Base-by-base conservation (phyloP, 2,888 invertebrate species). In the Macrosoma leucophasiata region DNA sequence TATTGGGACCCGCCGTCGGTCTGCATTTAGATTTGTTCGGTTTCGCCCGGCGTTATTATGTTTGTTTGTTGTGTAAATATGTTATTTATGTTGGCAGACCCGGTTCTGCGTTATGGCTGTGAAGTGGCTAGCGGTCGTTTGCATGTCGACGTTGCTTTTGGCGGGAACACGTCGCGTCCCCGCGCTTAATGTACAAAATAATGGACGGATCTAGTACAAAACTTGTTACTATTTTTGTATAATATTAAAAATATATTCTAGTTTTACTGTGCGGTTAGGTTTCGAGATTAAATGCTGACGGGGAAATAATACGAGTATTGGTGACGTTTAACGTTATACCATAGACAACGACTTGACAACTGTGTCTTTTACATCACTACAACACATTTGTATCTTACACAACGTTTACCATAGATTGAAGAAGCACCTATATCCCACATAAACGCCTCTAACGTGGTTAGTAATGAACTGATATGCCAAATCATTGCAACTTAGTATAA, bases 141-240 rank as follows among this genome's bases (percentile, higher is more conserved):
- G 34, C 33, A 30, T 39, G 38, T 35, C 26, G 26, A 41, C 34
- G 26, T 45, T 36, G 28, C 22, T 35, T 48, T 38, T 36, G 33
- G 45, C 28, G 43, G 36, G 39, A 29, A 30, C 32, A 28, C 34
- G 54, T 58, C 60, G 63, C 61, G 68, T 50, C 63, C 68, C 68
- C 71, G 71, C 75, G 70, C 69, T 67, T 48, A 54, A 75, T 77
- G 79, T 81, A 79, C 81, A 79, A 79, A 79, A 59, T 52, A 51
- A 69, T 62, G 70, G 70, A 78, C 63, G 73, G 62, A 72, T 65
- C 62, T 75, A 82, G 82, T 82, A 82, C 82, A 82, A 82, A 81
- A 73, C 72, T 78, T 77, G 81, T 82, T 81, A 78, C 82, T 82
- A 82, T 81, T 79, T 81, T 81, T 82, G 81, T 81, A 81, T 78